Conservation (phyloP, 2,888 invertebrate genomes). For the Hirtodrosophila alboralis region DNA sequence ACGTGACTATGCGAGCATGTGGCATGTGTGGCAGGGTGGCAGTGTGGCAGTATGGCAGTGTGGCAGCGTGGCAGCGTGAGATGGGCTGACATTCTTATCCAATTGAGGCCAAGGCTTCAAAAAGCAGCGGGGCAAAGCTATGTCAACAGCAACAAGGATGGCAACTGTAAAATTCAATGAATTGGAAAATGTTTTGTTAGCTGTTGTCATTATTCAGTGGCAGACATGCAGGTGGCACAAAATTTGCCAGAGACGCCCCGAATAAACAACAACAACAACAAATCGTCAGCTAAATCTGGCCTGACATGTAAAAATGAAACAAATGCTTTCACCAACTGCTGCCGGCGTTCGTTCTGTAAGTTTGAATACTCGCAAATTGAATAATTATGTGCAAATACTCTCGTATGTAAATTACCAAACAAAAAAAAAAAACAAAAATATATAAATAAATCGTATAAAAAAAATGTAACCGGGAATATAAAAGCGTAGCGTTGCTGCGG, state of each 20-base stretch:
- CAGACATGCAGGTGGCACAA: constrained; percentile 62
- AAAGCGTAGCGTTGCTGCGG: constrained; percentile 31
- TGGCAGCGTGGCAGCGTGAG: not conserved
- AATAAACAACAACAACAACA: no score
- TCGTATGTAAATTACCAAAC: constrained; percentile 43
- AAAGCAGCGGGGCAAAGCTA: constrained; percentile 46
- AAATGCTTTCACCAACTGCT: constrained; percentile 38
- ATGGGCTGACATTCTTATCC: constrained; percentile 44
- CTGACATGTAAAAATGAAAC: constrained; percentile 56
- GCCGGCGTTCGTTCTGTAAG: constrained; percentile 22
- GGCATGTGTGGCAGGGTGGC: constrained; percentile 23
- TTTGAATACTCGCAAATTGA: constrained; percentile 55
- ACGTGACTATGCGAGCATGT: constrained; percentile 53
- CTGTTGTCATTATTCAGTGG: constrained; percentile 70
- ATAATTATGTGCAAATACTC: constrained; percentile 66
- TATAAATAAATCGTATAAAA: not conserved
- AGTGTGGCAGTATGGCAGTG: not conserved
- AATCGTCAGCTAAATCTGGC: constrained; percentile 56
- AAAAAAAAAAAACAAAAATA: constrained; percentile 17
- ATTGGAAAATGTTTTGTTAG: constrained; percentile 80
- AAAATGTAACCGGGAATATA: not conserved
- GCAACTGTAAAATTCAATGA: constrained; percentile 80
- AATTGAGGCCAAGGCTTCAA: constrained; percentile 59
- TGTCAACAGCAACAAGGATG: constrained; percentile 22
- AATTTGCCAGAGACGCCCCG: no score